Conservation (phyloP, 2,797 vertebrate species). For the Molossus molossus region DNA sequence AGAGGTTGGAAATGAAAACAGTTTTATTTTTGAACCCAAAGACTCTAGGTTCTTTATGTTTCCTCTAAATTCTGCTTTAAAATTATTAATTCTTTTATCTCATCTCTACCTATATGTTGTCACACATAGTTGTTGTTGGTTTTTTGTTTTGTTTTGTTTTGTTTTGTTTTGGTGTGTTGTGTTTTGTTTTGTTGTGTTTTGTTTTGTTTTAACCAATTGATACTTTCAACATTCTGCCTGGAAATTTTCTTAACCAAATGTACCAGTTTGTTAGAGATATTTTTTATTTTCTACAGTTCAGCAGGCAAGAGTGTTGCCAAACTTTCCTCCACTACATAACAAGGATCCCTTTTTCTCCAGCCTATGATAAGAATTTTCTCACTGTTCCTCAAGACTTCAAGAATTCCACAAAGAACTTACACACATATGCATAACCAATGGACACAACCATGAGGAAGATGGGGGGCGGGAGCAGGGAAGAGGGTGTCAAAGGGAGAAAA, state of each 20-base stretch:
- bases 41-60: neutral
- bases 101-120: neutral
- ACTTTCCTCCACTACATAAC: neutral
- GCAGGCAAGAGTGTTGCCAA: neutral
- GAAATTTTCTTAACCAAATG: conserved; percentile 27
- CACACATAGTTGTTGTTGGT: neutral
- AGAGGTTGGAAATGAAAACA: neutral
- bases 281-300: conserved; percentile 36
- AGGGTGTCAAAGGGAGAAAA: too few species aligned
- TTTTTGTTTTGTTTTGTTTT: neutral
- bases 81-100: neutral
- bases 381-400: neutral
- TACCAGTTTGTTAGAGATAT: neutral
- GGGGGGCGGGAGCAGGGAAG: too few species aligned
- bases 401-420: neutral
- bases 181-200: too few species aligned
- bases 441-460: too few species aligned
- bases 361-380: conserved; percentile 4
- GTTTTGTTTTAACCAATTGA: neutral
- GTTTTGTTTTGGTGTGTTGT: too few species aligned
- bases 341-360: neutral
- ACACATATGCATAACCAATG: too few species aligned
- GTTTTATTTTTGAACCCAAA: conserved; percentile 8
- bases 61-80: conserved; percentile 16
- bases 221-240: neutral